Conservation (phyloP, 64 coral and sea anemone genomes). For the Montipora foliosa region DNA sequence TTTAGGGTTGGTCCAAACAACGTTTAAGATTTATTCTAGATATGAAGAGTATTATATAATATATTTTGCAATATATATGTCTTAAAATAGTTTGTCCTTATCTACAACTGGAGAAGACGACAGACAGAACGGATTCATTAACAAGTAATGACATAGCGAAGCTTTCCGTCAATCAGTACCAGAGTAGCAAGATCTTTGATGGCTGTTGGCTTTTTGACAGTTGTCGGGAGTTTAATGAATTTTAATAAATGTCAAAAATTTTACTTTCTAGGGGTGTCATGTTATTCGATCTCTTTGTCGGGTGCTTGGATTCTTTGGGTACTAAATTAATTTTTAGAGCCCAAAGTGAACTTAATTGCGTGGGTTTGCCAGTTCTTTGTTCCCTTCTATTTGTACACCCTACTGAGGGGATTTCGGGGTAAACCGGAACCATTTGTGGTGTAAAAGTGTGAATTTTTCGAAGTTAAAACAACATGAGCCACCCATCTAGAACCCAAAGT, state of each 20-base stretch:
- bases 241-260: conserved; percentile 36
- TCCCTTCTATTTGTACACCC: neutral
- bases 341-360: neutral
- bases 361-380: neutral
- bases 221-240: conserved; percentile 23
- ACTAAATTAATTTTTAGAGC: neutral
- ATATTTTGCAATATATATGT: conserved; percentile 61
- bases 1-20: neutral
- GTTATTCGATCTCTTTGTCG: conserved; percentile 31
- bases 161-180: neutral
- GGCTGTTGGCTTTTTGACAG: neutral
- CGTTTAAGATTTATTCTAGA: conserved; percentile 42
- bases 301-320: conserved; percentile 5
- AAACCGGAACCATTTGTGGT: neutral
- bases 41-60: conserved; percentile 30
- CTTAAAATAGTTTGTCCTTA: conserved; percentile 13
- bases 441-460: neutral
- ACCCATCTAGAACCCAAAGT: conserved; percentile 33
- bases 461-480: conserved; percentile 46
- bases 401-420: neutral
- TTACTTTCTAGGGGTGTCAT: conserved; percentile 2
- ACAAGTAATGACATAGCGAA: neutral
- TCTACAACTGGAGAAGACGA: neutral
- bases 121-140: neutral
- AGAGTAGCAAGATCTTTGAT: neutral